These are phyloP conservation scores for Saccostrea cuccullata DNA, from an alignment of 1,140 invertebrate species.

Conservation along the genomic window DNA sequence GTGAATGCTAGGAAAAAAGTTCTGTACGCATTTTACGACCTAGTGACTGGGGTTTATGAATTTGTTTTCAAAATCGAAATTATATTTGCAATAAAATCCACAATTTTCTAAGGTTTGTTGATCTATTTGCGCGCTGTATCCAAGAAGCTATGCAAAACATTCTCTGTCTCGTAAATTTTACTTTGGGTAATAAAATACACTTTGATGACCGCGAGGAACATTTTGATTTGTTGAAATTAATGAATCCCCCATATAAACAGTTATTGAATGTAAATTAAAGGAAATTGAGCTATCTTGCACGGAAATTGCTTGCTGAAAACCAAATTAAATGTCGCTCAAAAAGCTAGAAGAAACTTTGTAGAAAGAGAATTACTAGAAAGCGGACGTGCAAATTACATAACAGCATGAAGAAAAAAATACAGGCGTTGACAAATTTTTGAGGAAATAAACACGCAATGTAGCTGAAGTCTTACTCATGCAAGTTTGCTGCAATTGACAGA, in stretches of 20 bases:
- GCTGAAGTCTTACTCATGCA: background rate
- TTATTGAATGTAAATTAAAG: slow-evolving; percentile 33
- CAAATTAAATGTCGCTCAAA: slow-evolving; percentile 35
- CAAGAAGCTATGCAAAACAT: background rate
- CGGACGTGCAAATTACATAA: slow-evolving; percentile 3
- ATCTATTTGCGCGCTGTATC: background rate
- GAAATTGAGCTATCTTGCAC: slow-evolving; percentile 26
- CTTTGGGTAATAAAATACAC: slow-evolving; percentile 18
- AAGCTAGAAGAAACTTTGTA: slow-evolving; percentile 1
- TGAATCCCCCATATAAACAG: slow-evolving; percentile 28
- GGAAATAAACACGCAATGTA: background rate
- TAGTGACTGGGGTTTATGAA: background rate
- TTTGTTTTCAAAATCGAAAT: background rate
- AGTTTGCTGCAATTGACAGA: too few species aligned
- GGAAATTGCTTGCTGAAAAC: slow-evolving; percentile 33
- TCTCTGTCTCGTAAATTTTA: background rate
- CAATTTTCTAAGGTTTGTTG: background rate
- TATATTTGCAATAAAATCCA: background rate
- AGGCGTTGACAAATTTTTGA: background rate
- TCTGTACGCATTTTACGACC: too few species aligned
- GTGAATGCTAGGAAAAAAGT: too few species aligned
- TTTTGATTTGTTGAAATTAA: slow-evolving; percentile 37
- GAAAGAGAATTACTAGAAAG: background rate
- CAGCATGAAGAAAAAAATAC: background rate
- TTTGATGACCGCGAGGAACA: background rate